These are phyloP conservation scores for Linnaemya vulpina DNA, from an alignment of 2,888 invertebrate species.

Conservation along the genomic window DNA sequence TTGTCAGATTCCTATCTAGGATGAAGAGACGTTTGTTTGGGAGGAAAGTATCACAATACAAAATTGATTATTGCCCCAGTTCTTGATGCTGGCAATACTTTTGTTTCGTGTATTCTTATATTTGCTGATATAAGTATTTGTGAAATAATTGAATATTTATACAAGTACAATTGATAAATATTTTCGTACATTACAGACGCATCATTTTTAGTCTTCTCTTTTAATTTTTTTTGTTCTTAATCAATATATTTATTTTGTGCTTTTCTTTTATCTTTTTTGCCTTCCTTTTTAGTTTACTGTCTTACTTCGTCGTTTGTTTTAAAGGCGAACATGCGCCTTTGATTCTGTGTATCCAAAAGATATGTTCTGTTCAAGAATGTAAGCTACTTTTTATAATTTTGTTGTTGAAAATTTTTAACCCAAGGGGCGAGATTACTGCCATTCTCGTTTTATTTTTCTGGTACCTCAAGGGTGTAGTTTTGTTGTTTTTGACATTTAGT, in stretches of 20 bases:
- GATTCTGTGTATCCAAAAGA: constrained; percentile 39
- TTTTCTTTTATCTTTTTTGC: background rate
- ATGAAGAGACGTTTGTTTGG: no score
- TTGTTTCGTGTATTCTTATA: no score
- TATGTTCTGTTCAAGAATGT: constrained; percentile 35
- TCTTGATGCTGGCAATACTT: no score
- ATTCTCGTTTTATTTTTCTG: constrained; percentile 24
- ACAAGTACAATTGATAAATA: background rate
- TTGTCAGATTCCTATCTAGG: no score
- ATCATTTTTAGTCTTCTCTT: background rate
- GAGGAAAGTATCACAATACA: no score
- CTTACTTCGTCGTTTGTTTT: constrained; percentile 19
- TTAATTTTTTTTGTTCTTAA: constrained; percentile 29
- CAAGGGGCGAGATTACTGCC: constrained; percentile 62
- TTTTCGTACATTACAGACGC: background rate
- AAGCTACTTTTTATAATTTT: constrained; percentile 26
- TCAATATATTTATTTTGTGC: constrained; percentile 53
- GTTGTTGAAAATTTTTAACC: constrained; percentile 46
- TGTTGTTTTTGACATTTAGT: constrained; percentile 36
- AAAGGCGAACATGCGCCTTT: constrained; percentile 62
- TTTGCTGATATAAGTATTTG: background rate
- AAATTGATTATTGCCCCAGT: no score
- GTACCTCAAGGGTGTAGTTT: constrained; percentile 61
- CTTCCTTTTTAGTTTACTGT: constrained; percentile 6
- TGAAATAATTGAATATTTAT: background rate